Evolutionary conservation across 2,113 vertebrate genomes (phyloP).

Genomic region (Oceanodroma tethys): DNA sequence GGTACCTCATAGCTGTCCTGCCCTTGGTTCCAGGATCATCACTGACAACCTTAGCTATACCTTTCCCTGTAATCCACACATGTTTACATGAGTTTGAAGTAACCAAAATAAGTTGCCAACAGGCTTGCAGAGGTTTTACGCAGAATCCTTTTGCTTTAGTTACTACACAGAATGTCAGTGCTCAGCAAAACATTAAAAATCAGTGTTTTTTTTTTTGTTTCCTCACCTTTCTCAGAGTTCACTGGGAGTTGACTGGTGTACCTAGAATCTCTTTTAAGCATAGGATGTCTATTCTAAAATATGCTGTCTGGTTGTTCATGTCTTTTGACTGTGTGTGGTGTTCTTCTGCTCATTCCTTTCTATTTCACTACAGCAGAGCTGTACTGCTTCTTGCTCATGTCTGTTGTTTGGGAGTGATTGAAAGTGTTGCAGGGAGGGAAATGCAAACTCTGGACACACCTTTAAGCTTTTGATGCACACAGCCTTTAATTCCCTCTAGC

Average conservation of each 20-base stretch:
- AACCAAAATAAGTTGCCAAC: not conserved
- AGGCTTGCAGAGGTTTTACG: not conserved
- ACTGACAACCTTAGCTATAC: not conserved
- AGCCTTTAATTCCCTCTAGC: not conserved
- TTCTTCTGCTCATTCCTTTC: not conserved
- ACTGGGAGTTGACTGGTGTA: not conserved
- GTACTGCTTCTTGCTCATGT: not conserved
- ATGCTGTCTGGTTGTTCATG: not conserved
- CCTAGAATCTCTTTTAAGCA: not conserved
- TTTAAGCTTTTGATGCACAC: not conserved
- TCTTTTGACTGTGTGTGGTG: not conserved
- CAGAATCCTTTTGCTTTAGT: not conserved
- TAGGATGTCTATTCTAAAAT: not conserved
- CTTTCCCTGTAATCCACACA: not conserved
- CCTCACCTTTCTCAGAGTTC: not conserved
- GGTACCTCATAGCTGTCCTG: not conserved
- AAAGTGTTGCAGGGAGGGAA: not conserved
- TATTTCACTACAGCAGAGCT: not conserved
- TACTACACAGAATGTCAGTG: not conserved
- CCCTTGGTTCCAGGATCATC: not conserved
- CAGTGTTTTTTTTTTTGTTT: not conserved
- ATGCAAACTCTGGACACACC: not conserved
- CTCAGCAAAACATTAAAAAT: not conserved
- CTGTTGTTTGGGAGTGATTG: not conserved
- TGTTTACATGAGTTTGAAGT: not conserved